Conservation (phyloP, 1,140 invertebrate genomes). For the Cheumatopsyche charites region DNA sequence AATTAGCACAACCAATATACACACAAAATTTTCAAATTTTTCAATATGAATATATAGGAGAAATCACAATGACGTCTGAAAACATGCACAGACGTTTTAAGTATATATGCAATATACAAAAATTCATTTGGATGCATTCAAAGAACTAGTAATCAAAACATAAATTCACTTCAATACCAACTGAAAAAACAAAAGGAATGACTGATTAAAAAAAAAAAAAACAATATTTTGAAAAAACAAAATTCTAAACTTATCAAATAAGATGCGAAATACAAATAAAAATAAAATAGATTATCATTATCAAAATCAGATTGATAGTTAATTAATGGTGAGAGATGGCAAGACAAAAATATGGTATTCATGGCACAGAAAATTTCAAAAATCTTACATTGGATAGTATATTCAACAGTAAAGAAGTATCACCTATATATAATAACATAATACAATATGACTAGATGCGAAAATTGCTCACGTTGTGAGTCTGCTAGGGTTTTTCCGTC, state of each 20-base stretch:
- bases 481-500: conserved; percentile 1
- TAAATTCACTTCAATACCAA: not conserved
- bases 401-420: not conserved
- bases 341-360: not conserved
- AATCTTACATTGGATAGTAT: not conserved
- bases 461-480: not conserved
- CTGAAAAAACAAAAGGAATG: conserved; percentile 4
- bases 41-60: not conserved
- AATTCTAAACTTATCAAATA: not conserved
- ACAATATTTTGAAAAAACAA: not conserved
- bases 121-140: not conserved
- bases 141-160: no score
- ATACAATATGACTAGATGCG: conserved; percentile 28
- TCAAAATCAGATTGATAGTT: no score
- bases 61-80: conserved; percentile 4
- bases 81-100: not conserved
- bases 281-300: no score
- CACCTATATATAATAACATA: conserved; percentile 18
- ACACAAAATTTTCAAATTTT: not conserved
- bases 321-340: not conserved
- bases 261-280: no score
- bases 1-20: conserved; percentile 20
- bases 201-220: not conserved
- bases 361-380: conserved; percentile 7
- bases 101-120: not conserved